Base-by-base conservation (phyloP, 2,113 vertebrate genomes). In the Cephalopterus ornatus region DNA sequence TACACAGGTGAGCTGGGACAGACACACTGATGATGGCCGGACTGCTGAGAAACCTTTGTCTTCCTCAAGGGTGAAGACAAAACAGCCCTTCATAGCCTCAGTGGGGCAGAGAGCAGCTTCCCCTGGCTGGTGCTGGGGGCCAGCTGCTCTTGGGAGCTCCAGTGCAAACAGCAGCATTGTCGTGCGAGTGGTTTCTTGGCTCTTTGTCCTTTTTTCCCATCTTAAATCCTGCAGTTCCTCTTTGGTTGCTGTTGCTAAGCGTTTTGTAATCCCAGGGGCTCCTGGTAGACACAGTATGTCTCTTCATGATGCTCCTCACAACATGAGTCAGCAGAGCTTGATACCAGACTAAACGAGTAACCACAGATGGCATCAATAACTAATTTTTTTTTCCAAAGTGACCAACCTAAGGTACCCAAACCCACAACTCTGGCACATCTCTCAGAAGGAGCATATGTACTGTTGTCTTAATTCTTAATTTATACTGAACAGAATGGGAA, bases 1-100 rank as follows among this genome's bases (percentile, higher is more conserved):
- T 98, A 99, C 96, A 99, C 98, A 32, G 99, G 99, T 99, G 94
- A 98, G 97, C 17, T 28, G 8, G 41, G 14, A 4, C 6, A 35
- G 39, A 21, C 16, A 63, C 0, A 2, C 10, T 62, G 66, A 1
- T 44, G 16, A 7, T 28, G 73, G 53, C 39, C 24, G 32, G 44
- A 32, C 41, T 76, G 20, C 62, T 85, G 49, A 28, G 39, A 44
- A 77, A 32, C 23, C 22, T 61, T 65, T 7, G 5, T 19, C 19
- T 79, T 90, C 63, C n/a, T 81, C 5, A 62, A 77, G 52, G 12
- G 16, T 55, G 11, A 50, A 76, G 42, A 41, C 12, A 27, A 26
- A 89, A 12, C 3, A 8, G 24, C 16, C 32, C 8, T 24, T 2
- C 55, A 33, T 8, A 28, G 58, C 9, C 19, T 1, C 0, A 1